Evolutionary conservation across 1,140 invertebrate species (phyloP).

Genomic region (Halesus radiatus): DNA sequence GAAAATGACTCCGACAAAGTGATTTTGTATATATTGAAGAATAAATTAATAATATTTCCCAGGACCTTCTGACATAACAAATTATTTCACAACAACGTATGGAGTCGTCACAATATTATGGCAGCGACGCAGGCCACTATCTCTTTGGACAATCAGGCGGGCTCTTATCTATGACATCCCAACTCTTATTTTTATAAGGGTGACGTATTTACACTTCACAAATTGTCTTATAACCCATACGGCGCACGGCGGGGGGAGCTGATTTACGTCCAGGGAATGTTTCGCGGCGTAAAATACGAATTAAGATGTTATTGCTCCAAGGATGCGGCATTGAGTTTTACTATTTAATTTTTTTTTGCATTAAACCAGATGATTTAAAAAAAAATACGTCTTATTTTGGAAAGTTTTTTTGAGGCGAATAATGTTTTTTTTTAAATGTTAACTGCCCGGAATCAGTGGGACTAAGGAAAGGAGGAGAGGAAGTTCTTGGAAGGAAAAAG

Average conservation of each 20-base stretch:
- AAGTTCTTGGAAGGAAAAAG: too few relatives aligned
- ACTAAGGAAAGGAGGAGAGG: too few relatives aligned
- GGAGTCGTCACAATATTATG: conserved; percentile 44
- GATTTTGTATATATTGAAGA: too few relatives aligned
- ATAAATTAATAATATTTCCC: too few relatives aligned
- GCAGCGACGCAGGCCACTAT: conserved; percentile 34
- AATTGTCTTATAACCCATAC: conserved; percentile 53
- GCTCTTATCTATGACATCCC: conserved; percentile 32
- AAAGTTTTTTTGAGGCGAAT: too few relatives aligned
- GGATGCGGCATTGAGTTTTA: background rate
- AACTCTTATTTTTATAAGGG: conserved; percentile 45
- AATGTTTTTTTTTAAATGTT: too few relatives aligned
- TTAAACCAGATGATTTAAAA: too few relatives aligned
- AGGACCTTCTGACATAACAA: too few relatives aligned
- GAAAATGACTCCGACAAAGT: too few relatives aligned
- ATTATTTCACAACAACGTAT: background rate
- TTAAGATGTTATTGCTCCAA: background rate
- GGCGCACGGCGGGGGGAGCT: conserved; percentile 38
- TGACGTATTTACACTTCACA: conserved; percentile 56
- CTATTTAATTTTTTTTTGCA: too few relatives aligned
- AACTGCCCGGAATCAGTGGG: too few relatives aligned
- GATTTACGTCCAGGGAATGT: conserved; percentile 21
- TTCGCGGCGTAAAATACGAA: background rate
- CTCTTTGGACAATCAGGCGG: conserved; percentile 39
- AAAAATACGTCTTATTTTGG: too few relatives aligned